phyloP scores from a whole-genome alignment of 2,113 vertebrate genomes.

The Saiga tatarica region DNA sequence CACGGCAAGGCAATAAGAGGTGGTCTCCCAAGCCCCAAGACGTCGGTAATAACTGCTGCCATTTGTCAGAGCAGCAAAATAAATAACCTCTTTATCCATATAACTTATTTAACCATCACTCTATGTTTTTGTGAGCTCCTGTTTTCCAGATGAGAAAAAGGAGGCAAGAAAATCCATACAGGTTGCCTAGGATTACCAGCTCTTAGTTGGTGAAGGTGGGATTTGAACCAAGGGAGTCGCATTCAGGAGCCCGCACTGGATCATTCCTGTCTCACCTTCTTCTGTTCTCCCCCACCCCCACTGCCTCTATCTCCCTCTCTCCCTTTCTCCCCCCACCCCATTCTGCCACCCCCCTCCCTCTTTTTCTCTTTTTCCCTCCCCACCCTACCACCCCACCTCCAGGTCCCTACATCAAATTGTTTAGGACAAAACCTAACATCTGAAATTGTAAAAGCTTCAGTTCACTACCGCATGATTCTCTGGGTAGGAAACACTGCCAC shows the following conservation, averaged over 20 bases:
- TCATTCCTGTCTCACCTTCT: fast-evolving
- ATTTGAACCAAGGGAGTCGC: not conserved
- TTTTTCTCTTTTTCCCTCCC: not conserved
- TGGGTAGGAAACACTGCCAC: not conserved
- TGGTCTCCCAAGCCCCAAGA: not conserved
- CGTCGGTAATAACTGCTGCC: not conserved
- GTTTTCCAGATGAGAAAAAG: not conserved
- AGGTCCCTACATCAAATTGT: not conserved
- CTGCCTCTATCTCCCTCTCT: not conserved
- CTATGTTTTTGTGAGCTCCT: not conserved
- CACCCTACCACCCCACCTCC: not conserved
- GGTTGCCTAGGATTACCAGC: not conserved
- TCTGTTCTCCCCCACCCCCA: not conserved
- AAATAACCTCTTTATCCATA: not conserved
- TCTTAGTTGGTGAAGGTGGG: not conserved
- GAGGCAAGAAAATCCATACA: not conserved
- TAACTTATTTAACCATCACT: not conserved
- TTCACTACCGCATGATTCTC: not conserved
- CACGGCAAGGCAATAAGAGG: not conserved
- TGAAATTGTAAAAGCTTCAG: not conserved
- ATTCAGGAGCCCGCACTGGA: no score
- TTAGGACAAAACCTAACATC: not conserved
- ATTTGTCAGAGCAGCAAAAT: not conserved
- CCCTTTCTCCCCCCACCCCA: not conserved
- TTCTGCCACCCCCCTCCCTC: not conserved